Evolutionary conservation across 2,113 vertebrate species (phyloP).

Genomic region (Epinephelus cyanopodus): DNA sequence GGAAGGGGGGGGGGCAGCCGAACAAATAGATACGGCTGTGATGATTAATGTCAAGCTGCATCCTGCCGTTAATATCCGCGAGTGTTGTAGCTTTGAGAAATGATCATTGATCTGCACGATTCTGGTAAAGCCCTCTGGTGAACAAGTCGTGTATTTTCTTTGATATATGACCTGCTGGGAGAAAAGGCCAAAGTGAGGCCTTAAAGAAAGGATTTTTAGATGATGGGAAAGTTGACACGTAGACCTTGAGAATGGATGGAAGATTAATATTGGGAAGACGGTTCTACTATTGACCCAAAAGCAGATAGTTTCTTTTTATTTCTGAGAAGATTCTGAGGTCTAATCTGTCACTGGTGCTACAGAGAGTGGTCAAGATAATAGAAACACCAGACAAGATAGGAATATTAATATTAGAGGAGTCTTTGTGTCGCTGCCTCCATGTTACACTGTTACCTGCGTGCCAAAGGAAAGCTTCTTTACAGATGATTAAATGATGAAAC

Average conservation of each 20-base stretch:
- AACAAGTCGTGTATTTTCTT: constrained; percentile 1
- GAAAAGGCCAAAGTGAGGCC: constrained; percentile 14
- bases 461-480: not conserved
- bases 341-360: not conserved
- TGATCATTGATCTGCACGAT: constrained; percentile 38
- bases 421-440: not conserved
- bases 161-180: constrained; percentile 45
- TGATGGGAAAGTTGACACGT: not conserved
- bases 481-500: not conserved
- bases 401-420: not conserved
- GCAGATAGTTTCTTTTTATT: not conserved
- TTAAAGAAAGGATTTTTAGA: constrained; percentile 17
- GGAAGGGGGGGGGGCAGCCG: not conserved
- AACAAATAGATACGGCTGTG: constrained; percentile 10
- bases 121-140: constrained; percentile 25
- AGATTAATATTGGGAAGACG: constrained; percentile 3
- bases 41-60: constrained; percentile 55
- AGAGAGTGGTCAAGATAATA: not conserved
- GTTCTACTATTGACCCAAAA: not conserved
- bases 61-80: constrained; percentile 35
- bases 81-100: constrained; percentile 45
- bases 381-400: not conserved
- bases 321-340: not conserved
- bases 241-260: constrained; percentile 1
- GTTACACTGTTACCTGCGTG: not conserved